Evolutionary conservation across 2,797 vertebrate species (phyloP), one percentile per base, ranked within the genome.

Genomic region (Cuniculus paca): DNA sequence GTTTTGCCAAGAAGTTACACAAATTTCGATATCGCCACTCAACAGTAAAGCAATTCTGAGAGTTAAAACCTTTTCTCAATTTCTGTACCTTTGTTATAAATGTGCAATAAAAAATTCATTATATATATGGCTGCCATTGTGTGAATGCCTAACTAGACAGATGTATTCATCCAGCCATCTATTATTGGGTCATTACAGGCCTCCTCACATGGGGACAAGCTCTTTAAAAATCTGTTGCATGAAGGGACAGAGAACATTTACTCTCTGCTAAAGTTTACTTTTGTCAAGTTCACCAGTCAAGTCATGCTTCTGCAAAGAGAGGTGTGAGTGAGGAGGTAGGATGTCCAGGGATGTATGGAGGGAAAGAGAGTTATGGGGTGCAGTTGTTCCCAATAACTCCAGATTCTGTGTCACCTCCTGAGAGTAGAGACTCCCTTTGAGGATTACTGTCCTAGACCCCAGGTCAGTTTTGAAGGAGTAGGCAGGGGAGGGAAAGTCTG

Each of bases 81-180:
- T 90, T 94, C 39, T 82, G 5, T 48, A 42, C 52, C 36, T 78
- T 92, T 86, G 17, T 95, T 90, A 89, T 68, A 82, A 91, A 65
- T 58, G 20, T 63, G 4, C 86, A 58, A 88, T 61, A 78, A 92
- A 81, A 93, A 82, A 63, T 58, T 86, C n/a, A 83, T 34, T 91
- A 1, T 86, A 10, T 80, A 8, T 77, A 70, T 42, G 36, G 81
- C 82, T 81, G 7, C 9, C 70, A 16, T 90, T 42, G 39, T 45
- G 58, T 60, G 34, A 91, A 79, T 42, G 81, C 39, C 16, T 52
- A 84, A 58, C 39, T 60, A 77, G 95, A 87, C 70, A 92, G 70
- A 84, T 91, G 50, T 72, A 2, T 50, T 84, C 72, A 9, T 42
- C 22, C 36, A 65, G 50, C 36, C 28, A 52, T 5, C 5, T 54